Evolutionary conservation across 1,140 invertebrate species (phyloP), one percentile per base, ranked within the genome.

Genomic region (Orchesella cincta): DNA sequence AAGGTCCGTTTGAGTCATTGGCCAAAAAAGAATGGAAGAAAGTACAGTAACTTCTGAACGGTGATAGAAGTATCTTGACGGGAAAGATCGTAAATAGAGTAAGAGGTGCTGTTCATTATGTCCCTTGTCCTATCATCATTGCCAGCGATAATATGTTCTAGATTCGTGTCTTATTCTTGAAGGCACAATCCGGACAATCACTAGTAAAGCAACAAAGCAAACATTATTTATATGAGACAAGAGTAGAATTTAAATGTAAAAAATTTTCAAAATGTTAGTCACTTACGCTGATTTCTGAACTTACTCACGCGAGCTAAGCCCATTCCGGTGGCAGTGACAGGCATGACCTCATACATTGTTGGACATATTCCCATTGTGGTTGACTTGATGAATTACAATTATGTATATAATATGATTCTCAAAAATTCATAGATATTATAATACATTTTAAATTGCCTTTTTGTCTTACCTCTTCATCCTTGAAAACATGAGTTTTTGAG

Each of bases 11-110:
- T 75, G 31, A 0, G 81, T 82, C 51, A 82, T 80, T 3, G 81
- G 81, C 81, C 81, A 82, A 34, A 77, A 79, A 28, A 82, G 79
- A 54, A 82, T 74, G 0, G 81, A 82, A 33, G 81, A 82, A 23
- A 74, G 75, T 0, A 80, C 26, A 0, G 31, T 0, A 82, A 18
- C 52, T 77, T 67, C 52, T 78, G 74, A 1, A 80, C 62, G n/a
- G 39, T 74, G 18, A 75, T 51, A 23, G 75, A 46, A 20, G 8
- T 54, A 16, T 29, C 46, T 35, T 73, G 23, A 28, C 31, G 79
- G 80, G 20, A 79, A 82, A 76, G 81, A 82, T 35, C 57, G 80
- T 31, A 74, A 46, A 0, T 82, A 54, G 31, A 73, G 79, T 23
- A 82, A 16, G 79, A 62, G 5, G 79, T 80, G 16, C 78, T 80